These are phyloP conservation scores for Cossypha heuglini DNA, from an alignment of 2,797 vertebrate species.

Conservation along the genomic window DNA sequence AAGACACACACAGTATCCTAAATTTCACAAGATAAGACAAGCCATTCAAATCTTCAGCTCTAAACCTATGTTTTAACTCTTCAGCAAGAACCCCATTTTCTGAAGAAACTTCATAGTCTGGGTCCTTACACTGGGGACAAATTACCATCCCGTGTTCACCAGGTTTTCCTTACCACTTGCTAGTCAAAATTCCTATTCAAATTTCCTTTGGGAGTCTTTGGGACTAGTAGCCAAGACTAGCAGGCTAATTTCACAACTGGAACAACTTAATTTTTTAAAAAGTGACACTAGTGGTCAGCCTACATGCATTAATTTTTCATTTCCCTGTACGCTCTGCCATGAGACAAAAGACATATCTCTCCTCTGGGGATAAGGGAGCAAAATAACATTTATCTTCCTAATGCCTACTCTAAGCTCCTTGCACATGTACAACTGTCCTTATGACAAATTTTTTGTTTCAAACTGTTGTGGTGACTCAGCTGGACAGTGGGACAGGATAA, in stretches of 20 bases:
- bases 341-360: neutral
- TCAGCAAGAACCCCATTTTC: neutral
- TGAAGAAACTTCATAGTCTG: neutral
- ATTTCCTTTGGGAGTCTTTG: neutral
- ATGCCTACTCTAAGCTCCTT: neutral
- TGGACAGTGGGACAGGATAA: neutral
- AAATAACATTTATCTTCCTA: neutral
- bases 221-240: neutral
- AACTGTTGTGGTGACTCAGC: neutral
- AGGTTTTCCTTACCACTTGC: neutral
- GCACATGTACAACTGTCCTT: neutral
- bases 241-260: neutral
- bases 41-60: neutral
- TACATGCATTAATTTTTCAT: neutral
- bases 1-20: neutral
- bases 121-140: neutral
- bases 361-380: neutral
- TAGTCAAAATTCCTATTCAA: neutral
- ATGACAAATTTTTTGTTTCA: neutral
- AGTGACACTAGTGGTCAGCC: neutral
- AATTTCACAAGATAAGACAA: neutral
- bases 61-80: neutral
- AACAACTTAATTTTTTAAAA: neutral
- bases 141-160: rapidly evolving
- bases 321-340: neutral